Conservation (phyloP, 53 echinoderm and acorn worm genomes). For the Hippasteria phrygiana region DNA sequence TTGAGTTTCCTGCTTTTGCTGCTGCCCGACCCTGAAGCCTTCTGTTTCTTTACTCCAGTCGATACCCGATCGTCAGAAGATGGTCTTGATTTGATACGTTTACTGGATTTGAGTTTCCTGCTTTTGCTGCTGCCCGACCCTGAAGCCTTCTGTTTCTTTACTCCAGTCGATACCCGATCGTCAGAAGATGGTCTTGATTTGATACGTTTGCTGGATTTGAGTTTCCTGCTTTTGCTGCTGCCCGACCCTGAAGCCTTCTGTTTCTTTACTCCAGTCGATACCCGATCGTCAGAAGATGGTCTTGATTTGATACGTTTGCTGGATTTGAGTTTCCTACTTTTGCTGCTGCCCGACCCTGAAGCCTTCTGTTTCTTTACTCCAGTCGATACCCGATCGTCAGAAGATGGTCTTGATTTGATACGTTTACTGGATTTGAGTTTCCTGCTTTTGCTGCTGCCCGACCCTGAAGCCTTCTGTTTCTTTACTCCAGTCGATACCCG, state of each 20-base stretch:
- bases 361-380: background rate
- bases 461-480: conserved; percentile 44
- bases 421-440: background rate
- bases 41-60: background rate
- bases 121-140: conserved; percentile 25
- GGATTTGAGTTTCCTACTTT: background rate
- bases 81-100: background rate
- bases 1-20: background rate
- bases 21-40: background rate
- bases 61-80: background rate
- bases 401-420: background rate
- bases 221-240: background rate
- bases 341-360: background rate
- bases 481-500: background rate
- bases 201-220: background rate
- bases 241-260: background rate
- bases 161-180: background rate
- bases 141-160: conserved; percentile 32
- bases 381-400: background rate
- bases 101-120: background rate
- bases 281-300: too few relatives aligned
- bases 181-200: background rate
- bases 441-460: conserved; percentile 10
- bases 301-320: background rate
- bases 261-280: background rate